Evolutionary conservation across 2,888 invertebrate species (phyloP).

Genomic region (Acronicta psi): DNA sequence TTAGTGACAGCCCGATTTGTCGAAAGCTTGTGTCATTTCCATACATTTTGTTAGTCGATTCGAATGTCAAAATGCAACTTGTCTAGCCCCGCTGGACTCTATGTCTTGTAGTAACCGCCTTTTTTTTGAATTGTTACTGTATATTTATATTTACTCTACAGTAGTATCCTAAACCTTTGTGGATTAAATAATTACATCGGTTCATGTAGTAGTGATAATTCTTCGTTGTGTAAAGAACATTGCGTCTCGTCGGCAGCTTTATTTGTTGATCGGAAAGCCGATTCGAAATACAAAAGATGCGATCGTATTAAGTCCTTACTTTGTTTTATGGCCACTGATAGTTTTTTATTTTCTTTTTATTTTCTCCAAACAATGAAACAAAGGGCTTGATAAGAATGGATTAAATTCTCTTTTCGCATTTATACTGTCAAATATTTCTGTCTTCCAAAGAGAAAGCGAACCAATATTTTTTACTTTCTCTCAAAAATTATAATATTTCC

Average conservation of each 20-base stretch:
- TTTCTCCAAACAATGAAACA: conserved; percentile 37
- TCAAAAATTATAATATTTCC: conserved; percentile 37
- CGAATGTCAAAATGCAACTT: too few species aligned
- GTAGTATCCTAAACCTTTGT: too few species aligned
- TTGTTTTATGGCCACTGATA: conserved; percentile 36
- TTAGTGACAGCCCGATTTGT: too few species aligned
- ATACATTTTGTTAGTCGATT: too few species aligned
- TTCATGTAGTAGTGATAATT: too few species aligned
- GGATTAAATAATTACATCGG: too few species aligned
- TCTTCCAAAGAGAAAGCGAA: conserved; percentile 5
- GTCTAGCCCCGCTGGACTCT: too few species aligned
- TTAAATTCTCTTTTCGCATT: conserved; percentile 25
- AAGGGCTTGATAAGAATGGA: conserved; percentile 19
- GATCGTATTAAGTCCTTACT: conserved; percentile 35
- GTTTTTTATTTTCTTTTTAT: conserved; percentile 51
- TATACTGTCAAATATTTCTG: conserved; percentile 16
- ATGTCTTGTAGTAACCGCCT: too few species aligned
- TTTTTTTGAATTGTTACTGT: too few species aligned
- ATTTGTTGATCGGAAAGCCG: conserved; percentile 28
- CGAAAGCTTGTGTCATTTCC: too few species aligned
- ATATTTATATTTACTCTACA: too few species aligned
- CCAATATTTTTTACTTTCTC: conserved; percentile 34
- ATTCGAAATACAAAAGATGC: conserved; percentile 31
- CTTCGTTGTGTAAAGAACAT: too few species aligned
- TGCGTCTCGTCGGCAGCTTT: neutral